phyloP scores from a whole-genome alignment of 1,140 invertebrate genomes.

The Diprion similis region DNA sequence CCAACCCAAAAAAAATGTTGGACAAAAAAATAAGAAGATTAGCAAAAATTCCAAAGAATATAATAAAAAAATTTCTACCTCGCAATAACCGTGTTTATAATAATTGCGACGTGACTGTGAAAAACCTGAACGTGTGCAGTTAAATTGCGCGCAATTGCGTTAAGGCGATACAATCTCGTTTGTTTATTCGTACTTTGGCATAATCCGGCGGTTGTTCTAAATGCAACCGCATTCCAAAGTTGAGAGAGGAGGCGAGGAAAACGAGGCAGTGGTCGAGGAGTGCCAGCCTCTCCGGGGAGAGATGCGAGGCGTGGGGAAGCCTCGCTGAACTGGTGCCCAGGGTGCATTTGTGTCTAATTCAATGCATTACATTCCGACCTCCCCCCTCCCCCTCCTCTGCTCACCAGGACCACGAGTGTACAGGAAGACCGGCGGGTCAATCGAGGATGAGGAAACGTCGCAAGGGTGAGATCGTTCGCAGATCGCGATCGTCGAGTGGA shows the following conservation, averaged over 20 bases:
- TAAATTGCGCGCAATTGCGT: no score
- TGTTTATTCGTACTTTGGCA: conserved; percentile 9
- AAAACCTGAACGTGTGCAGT: no score
- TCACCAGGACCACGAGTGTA: conserved; percentile 17
- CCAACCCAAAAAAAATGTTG: no score
- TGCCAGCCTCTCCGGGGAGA: conserved; percentile 36
- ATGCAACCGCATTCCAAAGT: conserved; percentile 22
- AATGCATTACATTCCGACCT: conserved; percentile 53
- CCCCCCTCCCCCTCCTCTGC: conserved; percentile 19
- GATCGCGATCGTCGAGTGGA: background rate
- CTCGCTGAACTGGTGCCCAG: conserved; percentile 55
- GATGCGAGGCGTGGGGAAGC: conserved; percentile 52
- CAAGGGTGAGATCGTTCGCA: no score
- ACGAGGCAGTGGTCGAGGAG: conserved; percentile 38
- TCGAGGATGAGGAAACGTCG: conserved; percentile 10
- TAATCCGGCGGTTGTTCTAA: conserved; percentile 22
- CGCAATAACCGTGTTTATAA: no score
- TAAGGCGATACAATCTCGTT: background rate
- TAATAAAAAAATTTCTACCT: no score
- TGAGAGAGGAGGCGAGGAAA: conserved; percentile 26
- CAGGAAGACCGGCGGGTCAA: conserved; percentile 22
- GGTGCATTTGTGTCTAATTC: conserved; percentile 60
- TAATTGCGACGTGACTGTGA: no score
- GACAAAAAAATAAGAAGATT: no score
- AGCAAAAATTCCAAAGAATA: no score